phyloP scores from a whole-genome alignment of 2,797 vertebrate genomes.

The Artibeus lituratus region DNA sequence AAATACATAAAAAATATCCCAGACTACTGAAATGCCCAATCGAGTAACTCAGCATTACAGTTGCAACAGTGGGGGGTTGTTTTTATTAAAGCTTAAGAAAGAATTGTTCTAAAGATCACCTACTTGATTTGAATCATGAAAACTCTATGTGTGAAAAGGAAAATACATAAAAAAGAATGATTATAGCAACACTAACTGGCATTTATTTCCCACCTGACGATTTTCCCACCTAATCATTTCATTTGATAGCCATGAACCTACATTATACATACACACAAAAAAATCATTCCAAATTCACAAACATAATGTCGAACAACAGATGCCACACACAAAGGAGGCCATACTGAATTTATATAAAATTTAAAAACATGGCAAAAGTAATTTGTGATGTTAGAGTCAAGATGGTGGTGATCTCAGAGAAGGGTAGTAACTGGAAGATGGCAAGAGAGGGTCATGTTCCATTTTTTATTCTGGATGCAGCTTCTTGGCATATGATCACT shows the following conservation, averaged over 20 bases:
- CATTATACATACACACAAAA: neutral
- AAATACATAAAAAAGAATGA: neutral
- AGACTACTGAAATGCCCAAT: neutral
- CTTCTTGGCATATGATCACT: neutral
- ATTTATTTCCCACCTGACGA: neutral
- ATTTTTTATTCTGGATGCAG: neutral
- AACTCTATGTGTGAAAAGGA: neutral
- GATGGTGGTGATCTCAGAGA: neutral
- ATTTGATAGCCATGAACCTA: neutral
- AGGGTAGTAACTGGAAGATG: neutral
- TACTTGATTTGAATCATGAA: conserved; percentile 38
- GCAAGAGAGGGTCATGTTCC: neutral
- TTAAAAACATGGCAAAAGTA: neutral
- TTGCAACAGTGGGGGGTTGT: neutral
- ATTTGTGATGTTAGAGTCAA: neutral
- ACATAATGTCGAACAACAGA: conserved; percentile 33
- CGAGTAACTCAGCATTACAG: neutral
- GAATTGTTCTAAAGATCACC: neutral
- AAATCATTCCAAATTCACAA: conserved; percentile 12
- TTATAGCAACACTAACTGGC: neutral
- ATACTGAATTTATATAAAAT: neutral
- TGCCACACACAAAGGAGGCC: neutral
- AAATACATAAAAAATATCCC: neutral
- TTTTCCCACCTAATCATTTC: neutral
- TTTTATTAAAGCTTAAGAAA: neutral